Percentiles rank a stretch among this genome's conserved stretches.
Evolutionary conservation across 1,140 invertebrate genomes (phyloP).

Genomic region (Drosophila obscura): DNA sequence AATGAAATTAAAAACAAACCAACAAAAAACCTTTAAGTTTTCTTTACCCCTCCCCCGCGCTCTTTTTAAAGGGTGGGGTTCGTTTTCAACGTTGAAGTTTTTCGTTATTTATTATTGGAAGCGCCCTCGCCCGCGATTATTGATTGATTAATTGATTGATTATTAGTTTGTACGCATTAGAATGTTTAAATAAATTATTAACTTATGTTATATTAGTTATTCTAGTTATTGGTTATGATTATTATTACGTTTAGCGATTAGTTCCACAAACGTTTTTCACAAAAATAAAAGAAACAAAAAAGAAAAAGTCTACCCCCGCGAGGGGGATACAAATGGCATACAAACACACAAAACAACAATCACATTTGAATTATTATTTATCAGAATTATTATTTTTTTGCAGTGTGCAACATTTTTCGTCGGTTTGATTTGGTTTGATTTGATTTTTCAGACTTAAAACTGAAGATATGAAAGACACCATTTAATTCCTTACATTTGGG

Average conservation of each 20-base stretch:
- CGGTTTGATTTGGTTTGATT: not conserved
- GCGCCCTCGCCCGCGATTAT: slow-evolving; percentile 39
- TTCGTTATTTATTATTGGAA: slow-evolving; percentile 77
- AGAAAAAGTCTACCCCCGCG: slow-evolving; percentile 43
- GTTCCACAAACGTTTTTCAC: slow-evolving; percentile 69
- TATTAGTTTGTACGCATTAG: slow-evolving; percentile 62
- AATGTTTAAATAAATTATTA: slow-evolving; percentile 81
- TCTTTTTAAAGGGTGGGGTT: slow-evolving; percentile 4
- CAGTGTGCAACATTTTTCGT: not conserved
- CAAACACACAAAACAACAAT: slow-evolving; percentile 54
- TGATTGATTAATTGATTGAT: slow-evolving; percentile 64
- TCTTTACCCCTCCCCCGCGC: slow-evolving; percentile 34
- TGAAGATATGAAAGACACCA: too few species aligned
- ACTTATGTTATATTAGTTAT: slow-evolving; percentile 77
- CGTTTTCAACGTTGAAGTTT: slow-evolving; percentile 74
- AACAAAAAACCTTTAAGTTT: slow-evolving; percentile 66
- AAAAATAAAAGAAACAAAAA: slow-evolving; percentile 64
- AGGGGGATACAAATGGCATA: slow-evolving; percentile 41
- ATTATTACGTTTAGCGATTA: slow-evolving; percentile 73
- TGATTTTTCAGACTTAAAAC: not conserved
- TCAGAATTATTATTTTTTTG: slow-evolving; percentile 7
- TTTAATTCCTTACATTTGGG: too few species aligned
- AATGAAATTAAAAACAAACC: slow-evolving; percentile 62
- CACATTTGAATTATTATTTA: slow-evolving; percentile 25
- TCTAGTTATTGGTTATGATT: slow-evolving; percentile 57